Base-by-base conservation (phyloP, 2,797 vertebrate genomes). In the Halcyon badia region DNA sequence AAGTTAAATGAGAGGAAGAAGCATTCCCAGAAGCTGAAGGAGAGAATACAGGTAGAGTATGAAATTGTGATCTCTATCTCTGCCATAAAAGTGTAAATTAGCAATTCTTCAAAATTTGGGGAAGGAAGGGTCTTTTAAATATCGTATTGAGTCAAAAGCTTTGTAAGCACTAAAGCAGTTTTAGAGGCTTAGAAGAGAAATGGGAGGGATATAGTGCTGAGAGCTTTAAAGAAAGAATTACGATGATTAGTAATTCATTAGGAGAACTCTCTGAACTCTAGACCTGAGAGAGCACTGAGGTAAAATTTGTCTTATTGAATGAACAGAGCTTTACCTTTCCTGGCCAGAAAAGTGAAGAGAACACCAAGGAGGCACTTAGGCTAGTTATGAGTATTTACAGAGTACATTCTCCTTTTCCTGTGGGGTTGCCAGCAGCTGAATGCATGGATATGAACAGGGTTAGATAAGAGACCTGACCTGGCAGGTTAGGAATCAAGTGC, bases 11-110 rank as follows among this genome's bases (percentile, higher is more conserved):
- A 99, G 90, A 98, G 97, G 96, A 99, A 98, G 97, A 99, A 98
- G 61, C 98, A 98, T 66, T 98, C 98, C 16, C 98, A 98, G 90
- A 99, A 99, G 83, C 98, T 99, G 84, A 99, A 99, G 90, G 99
- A 99, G 56, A 97, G 97, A 86, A 98, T 99, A 82, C 99, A 99
- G 99, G 99, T 99, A 98, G 8, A 35, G 12, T n/a, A 28, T 44
- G 70, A 71, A 13, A 19, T 14, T 42, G 3, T 69, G 77, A 52
- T 77, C n/a, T 33, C 5, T 49, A 6, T 61, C 46, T 75, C 31
- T 88, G 54, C 16, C 69, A 21, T 87, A 54, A 83, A 88, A 35
- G 48, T 44, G n/a, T 15, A 85, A 66, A 81, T 66, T n/a, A 58
- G 11, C 5, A 62, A 3, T 41, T 86, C 33, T 76, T 86, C 46